Base-by-base conservation (phyloP, 2,113 vertebrate species). In the Chaetodon auriga region DNA sequence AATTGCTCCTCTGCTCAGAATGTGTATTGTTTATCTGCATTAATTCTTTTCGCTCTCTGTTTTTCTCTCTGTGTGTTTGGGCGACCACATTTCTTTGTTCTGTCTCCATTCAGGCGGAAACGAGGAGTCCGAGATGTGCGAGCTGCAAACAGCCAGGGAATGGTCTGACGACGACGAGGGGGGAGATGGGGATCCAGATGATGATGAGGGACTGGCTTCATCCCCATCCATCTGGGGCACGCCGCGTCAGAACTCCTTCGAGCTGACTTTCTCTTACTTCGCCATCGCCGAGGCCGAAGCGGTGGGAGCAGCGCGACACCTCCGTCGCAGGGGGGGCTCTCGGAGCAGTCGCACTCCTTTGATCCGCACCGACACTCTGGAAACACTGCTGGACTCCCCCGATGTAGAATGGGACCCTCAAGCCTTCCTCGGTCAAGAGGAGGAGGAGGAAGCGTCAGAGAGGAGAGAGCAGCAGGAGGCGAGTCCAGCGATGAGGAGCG, bases 221-320 rank as follows among this genome's bases (percentile, higher is more conserved):
- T 94, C 95, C 46, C 92, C 94, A 0, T 96, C 95, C 9, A 90
- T 96, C 69, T 97, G 97, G 97, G 96, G 96, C 30, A 96, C 96
- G 7, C 96, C 97, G 0, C 93, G 96, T 23, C 96, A 96, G 90
- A 94, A 90, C 91, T 95, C 93, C 73, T 88, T 82, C 0, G 97
- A 98, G 94, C 95, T 96, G 91, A 97, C 96, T 41, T 97, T 98
- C 88, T 97, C 97, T 64, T 97, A 97, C 92, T 95, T 97, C 9
- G 96, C 97, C 89, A 96, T 97, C 4, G 94, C 95, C 0, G 95
- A 96, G 46, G 73, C 93, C 0, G 94, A 95, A 18, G 90, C 90
- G 0, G 90, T 94, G 4, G 91, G 91, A 4, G 82, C 89, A 7
- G 88, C 90, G 0, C 83, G 92, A 15, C 93, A 92, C 84, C 92